Evolutionary conservation across 2,888 invertebrate species (phyloP).

Genomic region (Escarpia spicata): DNA sequence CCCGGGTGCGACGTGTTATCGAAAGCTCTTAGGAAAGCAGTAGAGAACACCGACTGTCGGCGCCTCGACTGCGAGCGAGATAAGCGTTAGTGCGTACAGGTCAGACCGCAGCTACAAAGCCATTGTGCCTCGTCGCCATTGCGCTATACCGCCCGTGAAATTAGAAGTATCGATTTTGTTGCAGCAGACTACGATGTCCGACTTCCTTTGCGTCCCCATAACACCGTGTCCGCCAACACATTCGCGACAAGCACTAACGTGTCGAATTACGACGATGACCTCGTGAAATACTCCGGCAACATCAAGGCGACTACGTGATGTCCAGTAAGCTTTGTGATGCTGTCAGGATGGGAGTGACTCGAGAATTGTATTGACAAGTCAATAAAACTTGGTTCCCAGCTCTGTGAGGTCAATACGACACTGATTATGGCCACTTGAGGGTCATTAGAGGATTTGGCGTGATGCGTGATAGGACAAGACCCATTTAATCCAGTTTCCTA

Average conservation of each 20-base stretch:
- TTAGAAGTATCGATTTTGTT: constrained; percentile 8
- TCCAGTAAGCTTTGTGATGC: not conserved
- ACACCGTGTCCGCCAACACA: not conserved
- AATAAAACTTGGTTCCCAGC: not conserved
- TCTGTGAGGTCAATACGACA: not conserved
- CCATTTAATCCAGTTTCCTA: not conserved
- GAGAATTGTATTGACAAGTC: not conserved
- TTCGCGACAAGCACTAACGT: not conserved
- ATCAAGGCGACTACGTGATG: constrained; percentile 10
- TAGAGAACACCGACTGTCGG: not conserved
- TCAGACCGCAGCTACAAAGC: not conserved
- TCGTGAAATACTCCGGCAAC: not conserved
- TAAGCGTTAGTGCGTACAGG: not conserved
- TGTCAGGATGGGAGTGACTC: not conserved
- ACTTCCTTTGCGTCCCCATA: not conserved
- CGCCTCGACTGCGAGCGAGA: not conserved
- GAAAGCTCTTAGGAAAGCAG: not conserved
- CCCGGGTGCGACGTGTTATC: not conserved
- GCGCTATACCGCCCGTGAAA: not conserved
- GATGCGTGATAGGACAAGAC: not conserved
- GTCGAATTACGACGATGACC: not conserved
- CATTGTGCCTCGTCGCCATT: not conserved
- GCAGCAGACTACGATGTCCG: not conserved
- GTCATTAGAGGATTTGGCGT: not conserved
- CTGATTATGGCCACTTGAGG: not conserved